Evolutionary conservation across 2,888 invertebrate species (phyloP).

Genomic region (Melangyna quadrimaculata): DNA sequence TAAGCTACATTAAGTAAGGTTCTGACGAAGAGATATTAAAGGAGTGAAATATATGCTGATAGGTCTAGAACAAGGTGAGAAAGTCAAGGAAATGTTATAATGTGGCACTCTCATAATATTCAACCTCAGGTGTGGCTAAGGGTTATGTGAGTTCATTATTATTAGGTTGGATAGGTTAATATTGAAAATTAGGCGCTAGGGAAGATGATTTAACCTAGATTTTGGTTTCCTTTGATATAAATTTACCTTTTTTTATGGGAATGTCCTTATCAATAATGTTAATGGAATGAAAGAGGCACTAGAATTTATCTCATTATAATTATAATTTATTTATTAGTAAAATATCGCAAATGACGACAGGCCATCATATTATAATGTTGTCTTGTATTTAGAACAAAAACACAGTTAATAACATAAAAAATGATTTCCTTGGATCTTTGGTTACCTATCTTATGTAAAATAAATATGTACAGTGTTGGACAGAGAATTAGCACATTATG

Average conservation of each 20-base stretch:
- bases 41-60: neutral
- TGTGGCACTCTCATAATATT: neutral
- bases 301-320: neutral
- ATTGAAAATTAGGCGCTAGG: neutral
- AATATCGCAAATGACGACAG: no score
- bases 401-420: no score
- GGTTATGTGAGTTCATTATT: constrained; percentile 38
- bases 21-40: neutral
- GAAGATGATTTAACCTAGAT: neutral
- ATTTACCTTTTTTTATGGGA: neutral
- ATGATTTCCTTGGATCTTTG: no score
- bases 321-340: neutral
- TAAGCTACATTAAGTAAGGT: constrained; percentile 44
- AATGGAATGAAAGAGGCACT: no score
- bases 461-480: no score
- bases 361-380: no score
- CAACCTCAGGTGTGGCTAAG: constrained; percentile 26
- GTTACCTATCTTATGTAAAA: no score
- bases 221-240: neutral
- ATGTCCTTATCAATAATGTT: neutral
- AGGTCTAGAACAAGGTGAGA: neutral
- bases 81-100: neutral
- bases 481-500: no score
- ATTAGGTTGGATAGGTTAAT: constrained; percentile 6
- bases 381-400: no score